Evolutionary conservation across 2,113 vertebrate species (phyloP).

Genomic region (Triplophysa siluroides): DNA sequence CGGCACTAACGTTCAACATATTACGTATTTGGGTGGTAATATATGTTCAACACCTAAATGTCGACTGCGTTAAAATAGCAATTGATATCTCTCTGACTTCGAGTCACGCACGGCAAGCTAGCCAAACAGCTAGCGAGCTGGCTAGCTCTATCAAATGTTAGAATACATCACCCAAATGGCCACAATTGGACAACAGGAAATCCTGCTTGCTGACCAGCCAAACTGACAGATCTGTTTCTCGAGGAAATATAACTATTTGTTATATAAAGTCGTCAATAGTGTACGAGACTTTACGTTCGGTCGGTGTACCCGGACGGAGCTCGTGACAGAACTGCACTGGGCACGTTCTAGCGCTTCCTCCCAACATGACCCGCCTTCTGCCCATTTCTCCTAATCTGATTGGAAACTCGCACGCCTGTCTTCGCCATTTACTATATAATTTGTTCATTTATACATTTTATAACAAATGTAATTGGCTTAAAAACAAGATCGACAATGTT

Average conservation of each 20-base stretch:
- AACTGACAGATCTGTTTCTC: background rate
- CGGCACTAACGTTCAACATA: background rate
- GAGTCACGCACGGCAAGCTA: conserved; percentile 69
- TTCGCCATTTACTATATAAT: background rate
- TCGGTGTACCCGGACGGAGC: conserved; percentile 64
- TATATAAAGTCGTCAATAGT: conserved; percentile 35
- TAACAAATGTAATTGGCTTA: conserved; percentile 24
- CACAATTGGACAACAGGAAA: conserved; percentile 31
- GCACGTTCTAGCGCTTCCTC: conserved; percentile 53
- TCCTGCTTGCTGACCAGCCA: conserved; percentile 8
- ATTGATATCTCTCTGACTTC: conserved; percentile 31
- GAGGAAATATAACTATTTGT: background rate
- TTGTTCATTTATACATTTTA: conserved; percentile 1
- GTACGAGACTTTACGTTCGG: conserved; percentile 54
- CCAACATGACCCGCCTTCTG: background rate
- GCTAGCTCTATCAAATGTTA: conserved; percentile 66
- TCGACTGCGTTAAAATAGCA: conserved; percentile 25
- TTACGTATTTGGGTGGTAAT: background rate
- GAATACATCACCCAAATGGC: conserved; percentile 62
- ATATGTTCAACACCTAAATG: background rate
- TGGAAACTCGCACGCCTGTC: conserved; percentile 1
- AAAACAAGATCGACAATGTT: conserved; percentile 9
- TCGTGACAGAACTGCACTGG: conserved; percentile 72
- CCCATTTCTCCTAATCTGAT: background rate
- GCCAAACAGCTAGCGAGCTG: conserved; percentile 74